These are phyloP conservation scores for Heteromyza rotundicornis DNA, from an alignment of 2,888 invertebrate genomes.

Conservation along the genomic window DNA sequence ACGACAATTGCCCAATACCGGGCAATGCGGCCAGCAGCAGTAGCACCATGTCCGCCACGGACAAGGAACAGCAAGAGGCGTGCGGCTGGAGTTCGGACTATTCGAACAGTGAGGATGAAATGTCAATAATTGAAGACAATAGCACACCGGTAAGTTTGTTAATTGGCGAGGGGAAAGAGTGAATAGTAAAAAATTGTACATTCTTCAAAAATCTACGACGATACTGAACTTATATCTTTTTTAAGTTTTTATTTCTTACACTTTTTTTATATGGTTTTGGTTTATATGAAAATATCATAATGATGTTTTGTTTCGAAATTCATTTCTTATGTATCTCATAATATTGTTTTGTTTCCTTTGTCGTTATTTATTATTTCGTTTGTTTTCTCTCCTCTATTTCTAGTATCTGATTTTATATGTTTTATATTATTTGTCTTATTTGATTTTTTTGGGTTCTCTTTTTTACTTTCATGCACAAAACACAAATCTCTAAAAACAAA, in stretches of 20 bases:
- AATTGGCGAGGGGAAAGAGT: background rate
- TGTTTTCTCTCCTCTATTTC: conserved; percentile 7
- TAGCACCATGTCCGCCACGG: conserved; percentile 41
- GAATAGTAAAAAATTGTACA: background rate
- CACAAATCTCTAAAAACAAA: conserved; percentile 24
- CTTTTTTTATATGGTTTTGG: conserved; percentile 21
- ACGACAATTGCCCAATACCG: conserved; percentile 42
- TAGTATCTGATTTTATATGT: conserved; percentile 30
- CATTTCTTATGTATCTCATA: conserved; percentile 26
- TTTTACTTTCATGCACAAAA: conserved; percentile 57
- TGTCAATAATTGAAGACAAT: conserved; percentile 71
- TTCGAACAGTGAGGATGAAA: conserved; percentile 89
- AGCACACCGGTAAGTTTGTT: conserved; percentile 64
- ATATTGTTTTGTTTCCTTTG: conserved; percentile 35
- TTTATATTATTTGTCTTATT: conserved; percentile 43
- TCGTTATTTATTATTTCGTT: conserved; percentile 16
- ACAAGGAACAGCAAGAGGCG: conserved; percentile 66
- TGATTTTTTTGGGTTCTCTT: conserved; percentile 47
- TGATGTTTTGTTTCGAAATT: conserved; percentile 30
- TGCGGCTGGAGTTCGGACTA: conserved; percentile 91
- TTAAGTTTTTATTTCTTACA: conserved; percentile 10
- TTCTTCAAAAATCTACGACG: background rate
- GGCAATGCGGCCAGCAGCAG: conserved; percentile 61
- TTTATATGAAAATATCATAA: conserved; percentile 3
- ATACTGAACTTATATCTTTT: conserved; percentile 18